Percentiles rank a stretch among this genome's conserved stretches.
Evolutionary conservation across 64 coral and sea anemone species (phyloP).

Genomic region (Anthopleura sola): DNA sequence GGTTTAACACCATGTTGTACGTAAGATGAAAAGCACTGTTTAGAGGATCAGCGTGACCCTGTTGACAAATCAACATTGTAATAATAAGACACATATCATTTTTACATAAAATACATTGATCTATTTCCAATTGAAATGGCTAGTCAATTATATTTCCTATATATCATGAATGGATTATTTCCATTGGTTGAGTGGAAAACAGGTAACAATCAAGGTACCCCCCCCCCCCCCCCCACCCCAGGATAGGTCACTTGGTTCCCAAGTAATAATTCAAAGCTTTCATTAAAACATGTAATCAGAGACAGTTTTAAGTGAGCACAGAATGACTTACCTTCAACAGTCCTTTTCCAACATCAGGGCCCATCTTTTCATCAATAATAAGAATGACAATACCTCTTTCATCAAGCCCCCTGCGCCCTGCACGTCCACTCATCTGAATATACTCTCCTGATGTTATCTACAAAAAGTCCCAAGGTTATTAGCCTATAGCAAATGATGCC

Average conservation of each 20-base stretch:
- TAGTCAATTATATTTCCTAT: too few species aligned
- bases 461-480: neutral
- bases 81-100: neutral
- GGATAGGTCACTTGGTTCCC: too few species aligned
- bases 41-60: conserved; percentile 94
- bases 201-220: too few species aligned
- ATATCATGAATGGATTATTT: too few species aligned
- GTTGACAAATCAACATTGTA: neutral
- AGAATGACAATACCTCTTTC: conserved; percentile 98
- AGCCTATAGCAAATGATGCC: neutral
- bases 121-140: too few species aligned
- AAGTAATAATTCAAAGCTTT: too few species aligned
- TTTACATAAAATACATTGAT: too few species aligned
- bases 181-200: too few species aligned
- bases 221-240: too few species aligned
- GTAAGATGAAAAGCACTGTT: conserved; percentile 97
- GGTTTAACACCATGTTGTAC: conserved; percentile 98
- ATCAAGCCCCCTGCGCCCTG: conserved; percentile 92
- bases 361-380: conserved; percentile 99
- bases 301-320: too few species aligned
- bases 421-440: conserved; percentile 97
- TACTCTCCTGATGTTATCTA: conserved; percentile 99
- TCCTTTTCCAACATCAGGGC: conserved; percentile 93
- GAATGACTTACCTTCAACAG: conserved; percentile 60
- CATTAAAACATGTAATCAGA: too few species aligned